Percentiles rank a stretch among this genome's conserved stretches.
These are phyloP conservation scores for Eupristina koningsbergeri DNA, from an alignment of 1,140 invertebrate genomes.

Conservation along the genomic window DNA sequence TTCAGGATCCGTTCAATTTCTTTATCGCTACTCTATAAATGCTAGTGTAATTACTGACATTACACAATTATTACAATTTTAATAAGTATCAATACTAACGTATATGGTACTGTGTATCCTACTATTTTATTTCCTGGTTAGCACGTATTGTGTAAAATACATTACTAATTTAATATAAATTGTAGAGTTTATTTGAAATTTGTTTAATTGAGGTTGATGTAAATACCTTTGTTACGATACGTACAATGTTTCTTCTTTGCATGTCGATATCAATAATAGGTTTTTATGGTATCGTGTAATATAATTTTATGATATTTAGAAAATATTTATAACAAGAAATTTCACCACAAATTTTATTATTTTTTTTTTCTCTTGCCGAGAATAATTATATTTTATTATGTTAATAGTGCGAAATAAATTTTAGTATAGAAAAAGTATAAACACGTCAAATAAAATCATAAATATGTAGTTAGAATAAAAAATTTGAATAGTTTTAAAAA, in stretches of 20 bases:
- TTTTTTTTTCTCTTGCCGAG: neutral
- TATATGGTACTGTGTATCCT: too few species aligned
- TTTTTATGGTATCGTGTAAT: neutral
- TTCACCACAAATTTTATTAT: neutral
- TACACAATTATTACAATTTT: too few species aligned
- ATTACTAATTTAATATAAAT: neutral
- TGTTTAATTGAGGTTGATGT: too few species aligned
- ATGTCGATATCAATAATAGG: neutral
- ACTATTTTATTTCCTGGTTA: neutral
- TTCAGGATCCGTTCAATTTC: neutral
- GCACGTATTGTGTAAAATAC: too few species aligned
- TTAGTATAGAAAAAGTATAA: neutral
- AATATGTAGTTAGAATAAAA: neutral
- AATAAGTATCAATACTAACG: too few species aligned
- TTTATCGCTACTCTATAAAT: too few species aligned
- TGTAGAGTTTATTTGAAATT: too few species aligned
- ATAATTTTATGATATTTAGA: neutral
- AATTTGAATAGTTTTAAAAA: neutral
- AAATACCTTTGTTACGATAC: too few species aligned
- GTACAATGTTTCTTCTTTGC: neutral
- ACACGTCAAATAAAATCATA: neutral
- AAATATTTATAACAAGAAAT: neutral
- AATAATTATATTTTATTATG: neutral
- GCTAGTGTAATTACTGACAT: too few species aligned
- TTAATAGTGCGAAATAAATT: neutral